These are phyloP conservation scores for Xenops minutus DNA, from an alignment of 2,797 vertebrate species.

Conservation along the genomic window DNA sequence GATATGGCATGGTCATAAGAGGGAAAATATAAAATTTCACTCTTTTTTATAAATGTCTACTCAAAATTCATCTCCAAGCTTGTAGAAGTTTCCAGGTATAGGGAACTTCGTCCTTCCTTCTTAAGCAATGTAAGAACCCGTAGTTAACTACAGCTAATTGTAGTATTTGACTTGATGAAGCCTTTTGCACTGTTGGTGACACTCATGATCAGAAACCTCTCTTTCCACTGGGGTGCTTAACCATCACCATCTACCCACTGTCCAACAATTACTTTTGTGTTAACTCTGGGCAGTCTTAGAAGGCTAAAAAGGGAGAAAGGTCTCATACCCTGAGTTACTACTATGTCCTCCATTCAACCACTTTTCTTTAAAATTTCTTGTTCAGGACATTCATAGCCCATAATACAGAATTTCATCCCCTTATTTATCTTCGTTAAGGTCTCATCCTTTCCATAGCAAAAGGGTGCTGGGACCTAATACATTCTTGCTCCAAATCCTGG, in stretches of 20 bases:
- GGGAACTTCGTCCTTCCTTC: not conserved
- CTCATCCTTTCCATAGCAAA: not conserved
- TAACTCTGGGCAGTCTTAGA: not conserved
- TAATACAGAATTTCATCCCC: not conserved
- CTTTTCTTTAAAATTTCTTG: not conserved
- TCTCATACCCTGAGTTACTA: not conserved
- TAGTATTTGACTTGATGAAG: not conserved
- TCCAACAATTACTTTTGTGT: not conserved
- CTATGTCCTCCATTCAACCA: not conserved
- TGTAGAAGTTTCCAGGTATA: not conserved
- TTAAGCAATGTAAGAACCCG: not conserved
- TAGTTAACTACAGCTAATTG: not conserved
- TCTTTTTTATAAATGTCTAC: not conserved
- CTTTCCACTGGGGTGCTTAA: not conserved
- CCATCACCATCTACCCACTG: not conserved
- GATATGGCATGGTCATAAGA: not conserved
- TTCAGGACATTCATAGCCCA: not conserved
- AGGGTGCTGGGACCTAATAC: not conserved
- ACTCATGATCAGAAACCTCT: not conserved
- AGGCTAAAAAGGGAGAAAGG: not conserved
- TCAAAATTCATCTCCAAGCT: not conserved
- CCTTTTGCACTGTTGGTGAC: not conserved
- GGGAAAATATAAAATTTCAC: slow-evolving; percentile 1
- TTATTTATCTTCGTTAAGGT: not conserved
- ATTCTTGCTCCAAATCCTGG: not conserved